Percentiles rank a stretch among this genome's conserved stretches.
These are phyloP conservation scores for Bombus picipes DNA, from an alignment of 1,140 invertebrate genomes.

Conservation along the genomic window DNA sequence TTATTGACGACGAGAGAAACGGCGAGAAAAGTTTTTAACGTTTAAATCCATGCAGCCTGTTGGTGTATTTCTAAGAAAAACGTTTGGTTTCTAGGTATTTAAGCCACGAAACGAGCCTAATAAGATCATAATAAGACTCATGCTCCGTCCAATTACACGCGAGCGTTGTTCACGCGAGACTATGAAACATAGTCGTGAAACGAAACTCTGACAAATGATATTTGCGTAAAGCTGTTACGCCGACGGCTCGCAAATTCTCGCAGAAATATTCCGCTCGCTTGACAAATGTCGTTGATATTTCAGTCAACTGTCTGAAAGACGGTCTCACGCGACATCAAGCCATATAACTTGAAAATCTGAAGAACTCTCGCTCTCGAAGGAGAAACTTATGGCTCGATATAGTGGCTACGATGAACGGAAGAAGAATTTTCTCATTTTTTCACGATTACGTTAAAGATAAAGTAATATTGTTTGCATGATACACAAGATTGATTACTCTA, in stretches of 20 bases:
- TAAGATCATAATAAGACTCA: not conserved
- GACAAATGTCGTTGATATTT: constrained; percentile 25
- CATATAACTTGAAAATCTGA: too few species aligned
- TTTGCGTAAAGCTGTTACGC: constrained; percentile 8
- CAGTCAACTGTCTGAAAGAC: not conserved
- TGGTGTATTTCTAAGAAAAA: not conserved
- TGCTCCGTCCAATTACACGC: not conserved
- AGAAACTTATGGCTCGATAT: not conserved
- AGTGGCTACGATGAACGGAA: too few species aligned
- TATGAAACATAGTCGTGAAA: not conserved
- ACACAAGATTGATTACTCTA: too few species aligned
- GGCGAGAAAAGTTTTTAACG: not conserved
- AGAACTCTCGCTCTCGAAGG: not conserved
- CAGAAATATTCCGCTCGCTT: constrained; percentile 38
- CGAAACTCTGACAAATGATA: constrained; percentile 2
- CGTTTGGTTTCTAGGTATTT: too few species aligned
- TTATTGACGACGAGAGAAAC: constrained; percentile 2
- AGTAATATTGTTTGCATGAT: too few species aligned
- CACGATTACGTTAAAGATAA: too few species aligned
- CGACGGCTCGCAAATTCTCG: not conserved
- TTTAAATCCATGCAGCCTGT: not conserved
- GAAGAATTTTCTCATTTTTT: too few species aligned
- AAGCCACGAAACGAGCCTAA: not conserved
- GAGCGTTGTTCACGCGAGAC: not conserved
- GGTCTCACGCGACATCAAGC: too few species aligned